Conservation (phyloP, 2,888 invertebrate genomes). For the Homarus gammarus region DNA sequence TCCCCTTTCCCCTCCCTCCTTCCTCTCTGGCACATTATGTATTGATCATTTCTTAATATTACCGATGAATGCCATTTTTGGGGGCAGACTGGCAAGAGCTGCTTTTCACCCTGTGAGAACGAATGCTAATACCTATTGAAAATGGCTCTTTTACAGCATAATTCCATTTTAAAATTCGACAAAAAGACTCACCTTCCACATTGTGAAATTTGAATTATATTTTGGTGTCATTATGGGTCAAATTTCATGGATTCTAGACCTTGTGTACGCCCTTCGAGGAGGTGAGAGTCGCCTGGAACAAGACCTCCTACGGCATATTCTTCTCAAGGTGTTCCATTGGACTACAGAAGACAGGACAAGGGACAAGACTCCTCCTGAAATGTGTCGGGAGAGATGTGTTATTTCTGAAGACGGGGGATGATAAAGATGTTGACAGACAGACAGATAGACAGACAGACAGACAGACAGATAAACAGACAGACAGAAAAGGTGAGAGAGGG, state of each 20-base stretch:
- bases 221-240: conserved; percentile 62
- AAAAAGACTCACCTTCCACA: conserved; percentile 69
- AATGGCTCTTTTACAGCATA: conserved; percentile 65
- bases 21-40: conserved; percentile 42
- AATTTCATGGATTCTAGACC: conserved; percentile 22
- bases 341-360: conserved; percentile 42
- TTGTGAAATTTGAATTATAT: conserved; percentile 69
- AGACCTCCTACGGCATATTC: conserved; percentile 38
- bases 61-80: conserved; percentile 63
- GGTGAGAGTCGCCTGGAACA: not conserved
- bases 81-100: conserved; percentile 30
- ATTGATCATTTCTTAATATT: conserved; percentile 70
- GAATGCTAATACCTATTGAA: conserved; percentile 71
- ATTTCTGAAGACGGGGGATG: conserved; percentile 15
- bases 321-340: conserved; percentile 61
- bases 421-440: conserved; percentile 14
- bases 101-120: conserved; percentile 64
- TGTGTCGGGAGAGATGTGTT: conserved; percentile 45
- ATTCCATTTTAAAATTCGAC: conserved; percentile 71
- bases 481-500: not conserved
- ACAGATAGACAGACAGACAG: not conserved
- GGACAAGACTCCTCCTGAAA: conserved; percentile 53
- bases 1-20: not conserved
- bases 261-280: not conserved
- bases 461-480: not conserved